Conservation (phyloP, 1,140 invertebrate species). For the Ridgeia piscesae region DNA sequence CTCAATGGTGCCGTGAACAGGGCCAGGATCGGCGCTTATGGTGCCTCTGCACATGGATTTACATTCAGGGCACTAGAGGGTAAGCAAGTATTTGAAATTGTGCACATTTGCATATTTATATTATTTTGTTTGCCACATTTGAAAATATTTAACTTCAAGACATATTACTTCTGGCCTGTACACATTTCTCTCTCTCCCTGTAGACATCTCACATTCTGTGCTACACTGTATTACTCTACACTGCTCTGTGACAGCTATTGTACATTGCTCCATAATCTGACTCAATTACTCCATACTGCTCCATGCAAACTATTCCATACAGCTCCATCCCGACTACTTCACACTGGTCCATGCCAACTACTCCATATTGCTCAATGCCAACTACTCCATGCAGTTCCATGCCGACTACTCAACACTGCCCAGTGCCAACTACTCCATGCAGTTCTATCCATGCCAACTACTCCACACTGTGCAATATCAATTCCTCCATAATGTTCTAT, state of each 20-base stretch:
- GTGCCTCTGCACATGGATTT: constrained; percentile 57
- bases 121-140: constrained; percentile 6
- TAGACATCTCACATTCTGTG: too few relatives aligned
- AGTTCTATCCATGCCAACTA: background rate
- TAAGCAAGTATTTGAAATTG: constrained; percentile 40
- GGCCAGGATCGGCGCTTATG: constrained; percentile 52
- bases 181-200: too few relatives aligned
- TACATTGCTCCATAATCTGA: background rate
- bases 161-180: too few relatives aligned
- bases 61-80: constrained; percentile 59
- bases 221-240: background rate
- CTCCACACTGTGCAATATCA: background rate
- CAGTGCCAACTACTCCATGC: too few relatives aligned
- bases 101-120: background rate
- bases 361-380: background rate
- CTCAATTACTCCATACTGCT: background rate
- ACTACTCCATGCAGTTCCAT: too few relatives aligned
- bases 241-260: background rate
- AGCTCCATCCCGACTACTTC: background rate
- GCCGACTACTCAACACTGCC: too few relatives aligned
- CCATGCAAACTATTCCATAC: background rate
- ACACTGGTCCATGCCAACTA: background rate
- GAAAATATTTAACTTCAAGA: constrained; percentile 8
- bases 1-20: constrained; percentile 46
- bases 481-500: too few relatives aligned